Evolutionary conservation across 35 echinoderm and acorn worm species (phyloP).

Genomic region (Ptychodera flava): DNA sequence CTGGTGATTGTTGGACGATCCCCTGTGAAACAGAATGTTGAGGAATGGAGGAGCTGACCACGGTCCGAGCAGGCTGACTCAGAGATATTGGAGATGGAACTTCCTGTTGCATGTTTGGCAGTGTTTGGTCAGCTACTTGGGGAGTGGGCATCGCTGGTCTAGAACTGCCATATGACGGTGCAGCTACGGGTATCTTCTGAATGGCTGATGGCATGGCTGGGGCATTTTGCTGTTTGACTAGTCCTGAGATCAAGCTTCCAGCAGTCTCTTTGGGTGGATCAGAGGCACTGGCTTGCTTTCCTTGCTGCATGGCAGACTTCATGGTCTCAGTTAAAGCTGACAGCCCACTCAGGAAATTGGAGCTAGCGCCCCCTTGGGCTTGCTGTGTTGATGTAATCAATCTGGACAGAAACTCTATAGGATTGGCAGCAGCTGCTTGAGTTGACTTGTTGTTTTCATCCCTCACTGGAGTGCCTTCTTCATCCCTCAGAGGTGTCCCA

Average conservation of each 20-base stretch:
- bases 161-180: background rate
- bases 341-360: background rate
- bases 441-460: background rate
- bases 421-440: background rate
- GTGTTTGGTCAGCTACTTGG: background rate
- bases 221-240: no score
- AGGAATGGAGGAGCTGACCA: no score
- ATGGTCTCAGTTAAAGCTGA: background rate
- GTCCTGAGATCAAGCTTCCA: no score
- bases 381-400: background rate
- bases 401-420: background rate
- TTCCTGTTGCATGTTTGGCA: no score
- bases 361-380: background rate
- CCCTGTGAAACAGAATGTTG: no score
- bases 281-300: background rate
- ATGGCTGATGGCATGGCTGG: no score
- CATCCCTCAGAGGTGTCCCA: background rate
- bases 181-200: no score
- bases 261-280: no score
- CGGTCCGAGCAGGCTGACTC: no score
- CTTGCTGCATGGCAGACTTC: background rate
- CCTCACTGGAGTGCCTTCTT: background rate
- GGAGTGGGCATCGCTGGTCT: background rate
- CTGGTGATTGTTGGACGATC: no score
- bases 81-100: no score